These are phyloP conservation scores for Sardina pilchardus DNA, from an alignment of 2,113 vertebrate genomes.

Conservation along the genomic window DNA sequence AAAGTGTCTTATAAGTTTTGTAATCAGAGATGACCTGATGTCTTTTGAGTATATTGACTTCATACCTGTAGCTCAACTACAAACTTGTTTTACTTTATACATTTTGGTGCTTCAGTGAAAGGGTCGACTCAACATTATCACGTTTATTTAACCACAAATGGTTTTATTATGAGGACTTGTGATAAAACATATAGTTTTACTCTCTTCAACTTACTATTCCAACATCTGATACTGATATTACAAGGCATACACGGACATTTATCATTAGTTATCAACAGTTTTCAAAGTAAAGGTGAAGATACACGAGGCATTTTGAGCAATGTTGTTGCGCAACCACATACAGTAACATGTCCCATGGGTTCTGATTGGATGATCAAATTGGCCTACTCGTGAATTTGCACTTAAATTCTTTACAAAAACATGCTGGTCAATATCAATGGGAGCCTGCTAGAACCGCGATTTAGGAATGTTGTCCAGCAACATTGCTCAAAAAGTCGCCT, in stretches of 20 bases:
- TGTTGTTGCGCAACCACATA: too few species aligned
- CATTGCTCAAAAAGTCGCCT: too few species aligned
- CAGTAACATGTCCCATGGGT: too few species aligned
- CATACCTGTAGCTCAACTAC: neutral
- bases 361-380: too few species aligned
- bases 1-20: constrained; percentile 14
- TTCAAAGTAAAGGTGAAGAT: too few species aligned
- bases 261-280: neutral
- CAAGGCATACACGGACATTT: neutral
- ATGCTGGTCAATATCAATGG: too few species aligned
- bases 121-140: neutral
- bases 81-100: neutral
- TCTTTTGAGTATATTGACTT: neutral
- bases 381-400: too few species aligned
- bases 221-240: neutral
- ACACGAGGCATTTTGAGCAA: too few species aligned
- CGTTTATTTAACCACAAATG: neutral
- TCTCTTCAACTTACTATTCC: neutral
- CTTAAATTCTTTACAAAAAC: too few species aligned
- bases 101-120: neutral
- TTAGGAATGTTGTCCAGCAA: too few species aligned
- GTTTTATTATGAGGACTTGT: neutral
- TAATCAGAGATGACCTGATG: neutral
- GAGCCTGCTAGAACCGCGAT: too few species aligned
- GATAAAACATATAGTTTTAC: neutral